Evolutionary conservation across 2,888 invertebrate genomes (phyloP), one percentile per base, ranked within the genome.

Genomic region (Oegoconia quadripuncta): DNA sequence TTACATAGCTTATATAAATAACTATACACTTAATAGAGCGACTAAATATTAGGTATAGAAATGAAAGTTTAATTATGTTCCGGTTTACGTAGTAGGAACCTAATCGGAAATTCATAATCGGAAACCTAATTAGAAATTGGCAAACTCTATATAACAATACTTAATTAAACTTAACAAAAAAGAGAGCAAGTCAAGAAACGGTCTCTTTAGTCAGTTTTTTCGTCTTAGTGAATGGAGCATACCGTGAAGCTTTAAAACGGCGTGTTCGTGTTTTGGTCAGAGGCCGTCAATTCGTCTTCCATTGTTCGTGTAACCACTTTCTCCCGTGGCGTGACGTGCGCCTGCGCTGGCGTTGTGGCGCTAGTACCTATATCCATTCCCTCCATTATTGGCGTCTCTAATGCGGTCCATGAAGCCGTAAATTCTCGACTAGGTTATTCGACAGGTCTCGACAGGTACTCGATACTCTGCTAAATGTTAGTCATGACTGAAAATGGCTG

Each of bases 231-330:
- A n/a, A 18, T 13, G 17, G 32, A 22, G 14, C 25, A 13, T 28
- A 28, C 23, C 22, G 17, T 29, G 16, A 29, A 29, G 16, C 11
- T 18, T 26, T 12, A 12, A 39, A 32, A 26, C 12, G 6, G n/a
- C 22, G 15, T 28, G 13, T 14, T 34, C 16, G 49, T 66, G 60
- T 69, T 59, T 56, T 55, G 56, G 60, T 59, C 52, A n/a, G 53
- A 51, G 49, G 61, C 57, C 60, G 61, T 56, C 59, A 55, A 62
- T 60, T 64, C 42, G 50, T 57, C 59, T 61, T 60, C 62, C 54
- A 70, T 78, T 74, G 74, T 75, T 52, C 52, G 46, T 45, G 58
- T 49, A 52, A 67, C 65, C 60, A 77, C 81, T 81, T 81, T 81
- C 80, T 60, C 77, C 63, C 48, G 9, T 49, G 59, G 53, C 67